Evolutionary conservation across 2,888 invertebrate genomes (phyloP), one percentile per base, ranked within the genome.

Genomic region (Spilosoma lubricipeda): DNA sequence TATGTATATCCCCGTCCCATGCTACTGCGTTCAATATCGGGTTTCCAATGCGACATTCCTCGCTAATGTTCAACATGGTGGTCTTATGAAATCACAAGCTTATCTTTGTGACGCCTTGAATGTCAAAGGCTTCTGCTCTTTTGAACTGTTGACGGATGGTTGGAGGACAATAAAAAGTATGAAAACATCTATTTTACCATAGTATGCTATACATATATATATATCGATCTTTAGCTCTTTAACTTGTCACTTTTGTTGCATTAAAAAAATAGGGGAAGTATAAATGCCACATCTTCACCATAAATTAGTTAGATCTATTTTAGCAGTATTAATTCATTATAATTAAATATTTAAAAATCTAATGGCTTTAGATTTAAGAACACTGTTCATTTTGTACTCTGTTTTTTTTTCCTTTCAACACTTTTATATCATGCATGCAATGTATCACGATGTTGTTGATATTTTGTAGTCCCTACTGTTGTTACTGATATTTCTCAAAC

Each of bases 31-130:
- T 85, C 82, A 87, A 86, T 91, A 89, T 92, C 90, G 82, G 80
- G 89, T 92, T 90, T 90, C 90, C 82, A 87, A 89, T 87, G 87
- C 86, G 88, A 89, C 90, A 93, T 91, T 90, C 90, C 86, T 87
- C 80, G 86, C 86, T 83, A 86, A 86, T 87, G 82, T 83, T 85
- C 75, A 84, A 80, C 88, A 85, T 79, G 90, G 90, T 92, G 92
- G 92, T 92, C 88, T 84, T 76, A 76, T 74, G 72, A 45, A 69
- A 67, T 68, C 80, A 76, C 75, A 56, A 75, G 72, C 52, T 73
- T 78, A 76, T 78, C 76, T 18, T 63, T 30, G 63, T 63, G 30
- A 59, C 15, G 15, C 59, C 27, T 59, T 59, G 27, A 59, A 27
- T 59, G 59, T 63, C 59, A 59, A 15, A 27, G 59, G 15, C 59